Base-by-base conservation (phyloP, 2,888 invertebrate species). In the Drosophila helvetica region DNA sequence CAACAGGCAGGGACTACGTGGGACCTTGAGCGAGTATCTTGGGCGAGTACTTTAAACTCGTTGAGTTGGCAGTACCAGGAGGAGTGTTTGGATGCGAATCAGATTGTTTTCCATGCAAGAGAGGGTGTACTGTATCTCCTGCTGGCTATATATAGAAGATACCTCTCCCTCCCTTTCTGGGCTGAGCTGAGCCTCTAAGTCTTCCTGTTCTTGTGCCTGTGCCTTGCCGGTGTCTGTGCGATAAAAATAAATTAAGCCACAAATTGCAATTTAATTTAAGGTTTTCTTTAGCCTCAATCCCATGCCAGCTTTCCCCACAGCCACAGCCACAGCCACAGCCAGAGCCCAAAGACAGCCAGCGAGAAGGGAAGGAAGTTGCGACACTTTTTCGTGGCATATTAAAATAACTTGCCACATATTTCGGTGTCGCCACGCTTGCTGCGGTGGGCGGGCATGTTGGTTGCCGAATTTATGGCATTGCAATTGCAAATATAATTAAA, bases 401-500 rank as follows among this genome's bases (percentile, higher is more conserved):
- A 84, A 84, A 84, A 84, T 84, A 84, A 83, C 86, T 84, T 83
- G 86, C 79, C 84, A 84, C 86, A 84, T 84, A 86, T 84, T 86
- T 84, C 58, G 77, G 81, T 80, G 78, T 78, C 52, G 51, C 59
- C 72, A 60, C 60, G 53, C 55, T 70, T 42, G 43, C 60, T 17
- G 30, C 25, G 17, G 30, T 51, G 46, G 58, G 62, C 12, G 46
- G 47, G 60, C 17, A 50, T 47, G 46, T 58, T 71, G 52, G 54
- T 69, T 63, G 55, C 60, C 60, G 79, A 83, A 85, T 86, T 87
- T 82, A 85, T 82, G 79, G 86, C 86, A 88, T 86, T 88, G 88
- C 88, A 87, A 86, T 80, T 79, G 85, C 85, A 85, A 85, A 85
- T 86, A 88, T 88, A 85, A 85, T 85, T 85, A 85, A 87, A 85